Conservation (phyloP, 2,888 invertebrate species). For the Diarsia brunnea region DNA sequence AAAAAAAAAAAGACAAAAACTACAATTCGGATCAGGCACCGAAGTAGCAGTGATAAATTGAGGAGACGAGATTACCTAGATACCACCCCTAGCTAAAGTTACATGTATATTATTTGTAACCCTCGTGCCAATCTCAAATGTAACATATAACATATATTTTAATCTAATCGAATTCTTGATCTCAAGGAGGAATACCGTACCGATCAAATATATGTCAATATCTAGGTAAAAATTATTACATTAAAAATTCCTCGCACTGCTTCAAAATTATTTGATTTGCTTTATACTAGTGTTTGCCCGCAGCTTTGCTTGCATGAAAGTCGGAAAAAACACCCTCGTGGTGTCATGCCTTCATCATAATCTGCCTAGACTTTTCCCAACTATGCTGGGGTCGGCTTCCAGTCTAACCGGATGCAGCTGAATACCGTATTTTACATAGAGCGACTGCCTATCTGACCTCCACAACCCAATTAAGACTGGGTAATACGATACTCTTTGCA, state of each 20-base stretch:
- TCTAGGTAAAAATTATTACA: conserved; percentile 24
- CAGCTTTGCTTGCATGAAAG: neutral
- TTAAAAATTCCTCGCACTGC: conserved; percentile 35
- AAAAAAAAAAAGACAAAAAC: no score
- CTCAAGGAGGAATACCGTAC: conserved; percentile 1
- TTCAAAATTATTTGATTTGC: conserved; percentile 34
- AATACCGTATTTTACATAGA: no score
- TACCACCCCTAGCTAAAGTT: neutral
- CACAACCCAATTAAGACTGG: no score
- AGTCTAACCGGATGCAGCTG: no score
- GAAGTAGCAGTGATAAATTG: neutral
- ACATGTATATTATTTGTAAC: neutral
- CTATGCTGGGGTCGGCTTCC: no score
- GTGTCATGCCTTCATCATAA: no score
- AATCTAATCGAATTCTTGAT: conserved; percentile 7
- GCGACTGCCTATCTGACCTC: no score
- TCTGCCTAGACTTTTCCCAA: no score
- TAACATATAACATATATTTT: conserved; percentile 4
- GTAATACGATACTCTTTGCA: no score
- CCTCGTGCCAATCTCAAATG: neutral
- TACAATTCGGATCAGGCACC: neutral
- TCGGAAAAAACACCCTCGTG: neutral
- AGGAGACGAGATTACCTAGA: neutral
- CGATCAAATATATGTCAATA: conserved; percentile 28
- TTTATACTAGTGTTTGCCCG: neutral